Conservation (phyloP, 2,113 vertebrate genomes). For the Podarcis muralis region DNA sequence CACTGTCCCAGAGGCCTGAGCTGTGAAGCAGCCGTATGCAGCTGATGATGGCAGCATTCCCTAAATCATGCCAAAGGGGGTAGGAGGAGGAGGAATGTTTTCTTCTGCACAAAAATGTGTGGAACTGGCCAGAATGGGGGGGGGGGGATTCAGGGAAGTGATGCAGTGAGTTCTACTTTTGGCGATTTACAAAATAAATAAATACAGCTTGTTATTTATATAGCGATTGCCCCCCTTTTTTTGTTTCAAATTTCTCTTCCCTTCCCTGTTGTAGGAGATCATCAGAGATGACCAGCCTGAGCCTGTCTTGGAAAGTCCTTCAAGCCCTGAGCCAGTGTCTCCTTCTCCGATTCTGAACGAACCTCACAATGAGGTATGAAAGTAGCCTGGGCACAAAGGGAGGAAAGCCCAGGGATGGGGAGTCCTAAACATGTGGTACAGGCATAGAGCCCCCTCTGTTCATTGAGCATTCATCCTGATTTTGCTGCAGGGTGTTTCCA, state of each 20-base stretch:
- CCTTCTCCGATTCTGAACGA: constrained; percentile 38
- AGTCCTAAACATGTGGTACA: not conserved
- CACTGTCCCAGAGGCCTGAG: not conserved
- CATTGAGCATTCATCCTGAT: too few species aligned
- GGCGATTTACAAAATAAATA: not conserved
- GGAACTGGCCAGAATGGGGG: not conserved
- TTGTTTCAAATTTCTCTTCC: not conserved
- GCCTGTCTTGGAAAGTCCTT: constrained; percentile 23
- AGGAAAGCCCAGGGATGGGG: not conserved
- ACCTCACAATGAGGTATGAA: constrained; percentile 68
- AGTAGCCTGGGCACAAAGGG: not conserved
- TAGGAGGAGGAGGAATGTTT: not conserved
- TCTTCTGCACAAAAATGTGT: not conserved
- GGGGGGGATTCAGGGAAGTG: not conserved
- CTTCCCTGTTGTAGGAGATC: constrained; percentile 61
- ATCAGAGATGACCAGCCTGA: not conserved
- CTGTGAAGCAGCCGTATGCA: not conserved
- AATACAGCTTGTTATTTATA: not conserved
- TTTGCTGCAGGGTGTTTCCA: too few species aligned
- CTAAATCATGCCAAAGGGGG: not conserved
- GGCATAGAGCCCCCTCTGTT: too few species aligned
- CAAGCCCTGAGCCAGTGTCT: constrained; percentile 49
- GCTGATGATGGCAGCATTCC: not conserved
- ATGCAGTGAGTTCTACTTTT: not conserved
- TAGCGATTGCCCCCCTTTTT: not conserved